phyloP scores from a whole-genome alignment of 2,888 invertebrate genomes.

The Melanostoma mellinum region DNA sequence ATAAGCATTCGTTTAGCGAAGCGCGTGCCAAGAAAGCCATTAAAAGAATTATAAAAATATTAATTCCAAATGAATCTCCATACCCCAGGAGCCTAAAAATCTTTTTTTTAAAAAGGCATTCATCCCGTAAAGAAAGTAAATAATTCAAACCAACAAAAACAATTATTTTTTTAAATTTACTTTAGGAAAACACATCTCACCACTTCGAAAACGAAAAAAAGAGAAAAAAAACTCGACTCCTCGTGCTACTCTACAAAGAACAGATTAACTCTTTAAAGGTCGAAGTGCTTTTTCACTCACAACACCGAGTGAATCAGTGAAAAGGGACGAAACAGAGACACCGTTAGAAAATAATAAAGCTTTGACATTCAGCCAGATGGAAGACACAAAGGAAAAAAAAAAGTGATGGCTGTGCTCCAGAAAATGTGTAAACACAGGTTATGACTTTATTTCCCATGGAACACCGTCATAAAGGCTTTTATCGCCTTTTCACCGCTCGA shows the following conservation, averaged over 20 bases:
- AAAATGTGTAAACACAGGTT: conserved; percentile 33
- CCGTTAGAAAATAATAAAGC: conserved; percentile 5
- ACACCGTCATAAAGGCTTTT: conserved; percentile 22
- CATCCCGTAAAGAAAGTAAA: too few species aligned
- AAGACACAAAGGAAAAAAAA: not conserved
- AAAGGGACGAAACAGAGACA: conserved; percentile 7
- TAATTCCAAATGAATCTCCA: not conserved
- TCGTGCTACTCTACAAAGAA: too few species aligned
- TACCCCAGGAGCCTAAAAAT: not conserved
- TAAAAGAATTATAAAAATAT: conserved; percentile 19
- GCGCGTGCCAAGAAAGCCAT: conserved; percentile 16
- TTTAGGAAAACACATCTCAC: too few species aligned
- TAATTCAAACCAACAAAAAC: too few species aligned
- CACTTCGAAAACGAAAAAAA: too few species aligned
- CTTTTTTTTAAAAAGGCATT: too few species aligned
- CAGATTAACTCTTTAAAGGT: too few species aligned
- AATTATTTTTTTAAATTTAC: too few species aligned
- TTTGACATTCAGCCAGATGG: not conserved
- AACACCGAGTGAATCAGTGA: not conserved
- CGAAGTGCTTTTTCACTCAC: too few species aligned
- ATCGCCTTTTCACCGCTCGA: conserved; percentile 6
- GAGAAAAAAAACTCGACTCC: too few species aligned
- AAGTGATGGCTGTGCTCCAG: not conserved
- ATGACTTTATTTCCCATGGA: conserved; percentile 19
- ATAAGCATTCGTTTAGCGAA: not conserved